Conservation (phyloP, 2,888 invertebrate species). For the Drosophila monieri region DNA sequence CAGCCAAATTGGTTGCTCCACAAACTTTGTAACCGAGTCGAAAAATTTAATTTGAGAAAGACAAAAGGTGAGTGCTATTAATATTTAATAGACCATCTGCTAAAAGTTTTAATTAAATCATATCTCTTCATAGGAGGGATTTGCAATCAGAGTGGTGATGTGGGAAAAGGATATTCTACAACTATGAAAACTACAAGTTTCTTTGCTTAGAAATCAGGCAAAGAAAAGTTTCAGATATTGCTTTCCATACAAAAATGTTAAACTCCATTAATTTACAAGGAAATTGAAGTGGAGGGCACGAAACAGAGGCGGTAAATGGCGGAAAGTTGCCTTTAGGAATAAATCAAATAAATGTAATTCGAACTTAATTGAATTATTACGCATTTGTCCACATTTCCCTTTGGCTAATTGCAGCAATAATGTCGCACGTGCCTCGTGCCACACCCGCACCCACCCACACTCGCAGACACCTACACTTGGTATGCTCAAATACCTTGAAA, state of each 20-base stretch:
- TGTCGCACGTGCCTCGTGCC: constrained; percentile 66
- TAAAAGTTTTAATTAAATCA: constrained; percentile 61
- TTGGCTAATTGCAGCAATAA: constrained; percentile 75
- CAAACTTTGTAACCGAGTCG: constrained; percentile 58
- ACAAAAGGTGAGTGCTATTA: constrained; percentile 68
- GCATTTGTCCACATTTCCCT: constrained; percentile 71
- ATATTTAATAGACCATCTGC: constrained; percentile 50
- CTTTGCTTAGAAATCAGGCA: too few species aligned
- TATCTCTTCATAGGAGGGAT: constrained; percentile 12
- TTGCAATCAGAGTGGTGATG: background rate
- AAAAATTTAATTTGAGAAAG: constrained; percentile 68
- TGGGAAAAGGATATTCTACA: too few species aligned
- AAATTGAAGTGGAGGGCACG: background rate
- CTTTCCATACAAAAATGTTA: background rate
- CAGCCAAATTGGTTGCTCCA: constrained; percentile 60
- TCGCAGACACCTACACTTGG: background rate
- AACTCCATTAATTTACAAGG: background rate
- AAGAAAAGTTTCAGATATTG: too few species aligned
- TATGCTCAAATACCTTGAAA: constrained; percentile 26
- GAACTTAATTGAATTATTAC: constrained; percentile 78
- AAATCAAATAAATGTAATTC: constrained; percentile 75
- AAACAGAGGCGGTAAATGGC: constrained; percentile 6
- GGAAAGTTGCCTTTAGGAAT: constrained; percentile 59
- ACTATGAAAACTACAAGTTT: background rate
- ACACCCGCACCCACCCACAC: constrained; percentile 32